Evolutionary conservation across 2,888 invertebrate genomes (phyloP), one percentile per base, ranked within the genome.

Genomic region (Vandiemenella viatica): DNA sequence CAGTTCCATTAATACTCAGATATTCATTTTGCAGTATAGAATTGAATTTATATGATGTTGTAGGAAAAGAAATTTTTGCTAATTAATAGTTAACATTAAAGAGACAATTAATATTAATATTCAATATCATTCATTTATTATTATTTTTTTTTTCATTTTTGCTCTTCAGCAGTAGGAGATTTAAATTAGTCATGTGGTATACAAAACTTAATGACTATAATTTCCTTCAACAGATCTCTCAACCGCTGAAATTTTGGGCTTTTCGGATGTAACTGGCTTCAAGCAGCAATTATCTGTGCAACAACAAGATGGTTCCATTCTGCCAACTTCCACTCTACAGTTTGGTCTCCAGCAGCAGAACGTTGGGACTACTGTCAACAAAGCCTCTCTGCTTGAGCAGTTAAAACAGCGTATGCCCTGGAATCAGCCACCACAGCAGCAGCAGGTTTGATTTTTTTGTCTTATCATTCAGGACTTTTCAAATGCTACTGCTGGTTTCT

Each of bases 351-450:
- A n/a, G 5, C 13, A 20, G 6, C 20, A 21, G 17, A n/a, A 18
- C 15, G 45, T 17, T 4, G 40, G 38, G 18, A 23, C 42, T 6
- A 37, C 43, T 4, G 40, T 23, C n/a, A 50, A 43, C 41, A 52
- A 81, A 79, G 43, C 81, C 80, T 81, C 79, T 8, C 68, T 82
- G 60, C 63, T 83, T 49, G 82, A 83, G 58, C 79, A 81, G 63
- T 63, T 83, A 18, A 83, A 83, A 57, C 80, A 81, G 60, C 72
- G 83, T 40, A 81, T 83, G 82, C 83, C 82, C n/a, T 82, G 82
- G 81, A 83, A 82, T 64, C 80, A 81, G 61, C 37, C 53, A 19
- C n/a, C 53, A 42, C 54, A 52, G 38, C 54, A 55, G 41, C 52
- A 54, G 26, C 53, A 45, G 45, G 41, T 42, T 4, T 13, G n/a